These are phyloP conservation scores for Sapayoa aenigma DNA, from an alignment of 2,113 vertebrate genomes.

Conservation along the genomic window DNA sequence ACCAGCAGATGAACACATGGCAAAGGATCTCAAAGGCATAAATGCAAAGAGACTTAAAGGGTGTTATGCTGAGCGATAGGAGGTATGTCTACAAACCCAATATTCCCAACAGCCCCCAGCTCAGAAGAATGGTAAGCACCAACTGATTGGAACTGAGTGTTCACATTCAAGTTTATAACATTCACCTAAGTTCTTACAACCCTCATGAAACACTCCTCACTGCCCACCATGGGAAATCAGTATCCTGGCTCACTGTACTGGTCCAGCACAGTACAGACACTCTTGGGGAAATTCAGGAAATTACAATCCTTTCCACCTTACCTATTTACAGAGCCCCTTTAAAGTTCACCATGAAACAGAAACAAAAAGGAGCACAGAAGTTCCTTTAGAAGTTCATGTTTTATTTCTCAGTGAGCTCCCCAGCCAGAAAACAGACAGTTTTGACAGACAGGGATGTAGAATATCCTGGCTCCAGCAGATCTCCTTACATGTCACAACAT, in stretches of 20 bases:
- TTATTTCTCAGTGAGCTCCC: background rate
- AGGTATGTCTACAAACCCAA: background rate
- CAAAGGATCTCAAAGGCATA: background rate
- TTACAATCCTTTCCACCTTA: background rate
- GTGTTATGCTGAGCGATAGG: fast-evolving
- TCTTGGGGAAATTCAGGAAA: background rate
- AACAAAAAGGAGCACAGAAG: background rate
- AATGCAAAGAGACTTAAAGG: background rate
- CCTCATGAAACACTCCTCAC: background rate
- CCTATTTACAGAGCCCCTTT: background rate
- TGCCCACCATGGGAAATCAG: background rate
- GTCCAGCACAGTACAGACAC: background rate
- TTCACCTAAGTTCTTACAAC: background rate
- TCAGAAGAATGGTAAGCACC: background rate
- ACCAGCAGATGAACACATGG: background rate
- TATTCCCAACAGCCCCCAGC: background rate
- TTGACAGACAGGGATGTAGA: conserved; percentile 11
- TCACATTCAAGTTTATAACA: background rate
- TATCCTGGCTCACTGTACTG: background rate
- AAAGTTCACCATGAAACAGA: background rate
- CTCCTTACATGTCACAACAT: background rate
- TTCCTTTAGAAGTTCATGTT: background rate
- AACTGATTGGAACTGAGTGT: background rate
- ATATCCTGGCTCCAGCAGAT: background rate
- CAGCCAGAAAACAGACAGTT: background rate